Base-by-base conservation (phyloP, 2,113 vertebrate species). In the Podilymbus podiceps region DNA sequence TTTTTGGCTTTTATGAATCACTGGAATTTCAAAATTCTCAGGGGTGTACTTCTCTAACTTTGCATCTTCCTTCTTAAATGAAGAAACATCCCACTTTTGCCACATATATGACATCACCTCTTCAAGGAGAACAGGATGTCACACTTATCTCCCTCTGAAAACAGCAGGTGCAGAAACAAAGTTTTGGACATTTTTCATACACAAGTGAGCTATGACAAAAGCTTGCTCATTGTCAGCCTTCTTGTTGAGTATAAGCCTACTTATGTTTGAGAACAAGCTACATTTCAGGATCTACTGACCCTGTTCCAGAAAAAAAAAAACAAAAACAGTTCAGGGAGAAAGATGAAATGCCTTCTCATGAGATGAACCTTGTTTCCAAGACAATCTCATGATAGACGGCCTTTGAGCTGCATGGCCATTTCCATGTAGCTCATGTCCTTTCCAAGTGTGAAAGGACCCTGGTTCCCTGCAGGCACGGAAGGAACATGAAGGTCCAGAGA, bases 41-140 rank as follows among this genome's bases (percentile, higher is more conserved):
- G 16, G 27, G 50, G 83, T 84, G 17, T 95, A 40, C 90, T 97
- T 96, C 87, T 91, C 78, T 95, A 93, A 71, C 71, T 79, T 85
- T 59, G 28, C 42, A 94, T 67, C 79, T 83, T 95, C 50, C 33
- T 38, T 95, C 33, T 94, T 79, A 87, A 89, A 64, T 56, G 66
- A 93, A 85, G 53, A 87, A 96, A 58, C 5, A 62, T 33, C 59
- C 38, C 1, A 0, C 38, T 85, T 38, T 91, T 53, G 40, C 27
- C 24, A 27, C 38, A 88, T 58, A 23, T 50, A 21, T 83, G 78
- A 80, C 44, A 87, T 27, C 62, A 83, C 8, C 15, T 91, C 71
- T 88, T 76, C 68, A 90, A 85, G 72, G 47, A 74, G 56, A 69
- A 93, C 87, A 90, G 87, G 71, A 93, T 44, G 22, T 64, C 93